phyloP scores from a whole-genome alignment of 2,797 vertebrate species.

The Ceyx erithaca region DNA sequence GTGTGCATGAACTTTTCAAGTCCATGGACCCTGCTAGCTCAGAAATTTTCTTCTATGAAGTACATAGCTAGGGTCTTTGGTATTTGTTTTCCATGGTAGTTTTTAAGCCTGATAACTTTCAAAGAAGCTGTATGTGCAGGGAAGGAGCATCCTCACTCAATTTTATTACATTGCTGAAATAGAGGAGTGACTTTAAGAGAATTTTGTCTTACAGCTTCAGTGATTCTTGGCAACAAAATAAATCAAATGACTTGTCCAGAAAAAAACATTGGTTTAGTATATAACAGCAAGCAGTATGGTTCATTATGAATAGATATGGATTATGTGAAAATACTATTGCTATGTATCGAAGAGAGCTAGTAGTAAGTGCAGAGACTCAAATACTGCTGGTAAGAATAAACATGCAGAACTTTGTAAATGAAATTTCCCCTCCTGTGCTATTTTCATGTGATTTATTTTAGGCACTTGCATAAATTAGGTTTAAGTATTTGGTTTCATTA shows the following conservation, averaged over 20 bases:
- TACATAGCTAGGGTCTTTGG: background rate
- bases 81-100: background rate
- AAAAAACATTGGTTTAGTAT: background rate
- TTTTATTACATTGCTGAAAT: background rate
- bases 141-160: background rate
- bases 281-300: background rate
- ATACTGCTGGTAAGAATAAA: background rate
- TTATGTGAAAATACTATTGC: background rate
- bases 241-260: conserved; percentile 11
- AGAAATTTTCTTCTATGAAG: background rate
- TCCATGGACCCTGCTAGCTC: background rate
- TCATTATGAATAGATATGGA: background rate
- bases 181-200: background rate
- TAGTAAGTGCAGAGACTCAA: background rate
- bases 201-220: conserved; percentile 23
- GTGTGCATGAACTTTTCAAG: background rate
- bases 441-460: background rate
- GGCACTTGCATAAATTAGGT: background rate
- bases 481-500: background rate
- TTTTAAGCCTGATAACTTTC: background rate
- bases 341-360: background rate
- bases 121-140: background rate
- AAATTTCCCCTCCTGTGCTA: background rate
- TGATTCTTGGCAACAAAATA: conserved; percentile 36
- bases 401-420: background rate